Evolutionary conservation across 2,888 invertebrate genomes (phyloP).

Genomic region (Lysandra coridon): DNA sequence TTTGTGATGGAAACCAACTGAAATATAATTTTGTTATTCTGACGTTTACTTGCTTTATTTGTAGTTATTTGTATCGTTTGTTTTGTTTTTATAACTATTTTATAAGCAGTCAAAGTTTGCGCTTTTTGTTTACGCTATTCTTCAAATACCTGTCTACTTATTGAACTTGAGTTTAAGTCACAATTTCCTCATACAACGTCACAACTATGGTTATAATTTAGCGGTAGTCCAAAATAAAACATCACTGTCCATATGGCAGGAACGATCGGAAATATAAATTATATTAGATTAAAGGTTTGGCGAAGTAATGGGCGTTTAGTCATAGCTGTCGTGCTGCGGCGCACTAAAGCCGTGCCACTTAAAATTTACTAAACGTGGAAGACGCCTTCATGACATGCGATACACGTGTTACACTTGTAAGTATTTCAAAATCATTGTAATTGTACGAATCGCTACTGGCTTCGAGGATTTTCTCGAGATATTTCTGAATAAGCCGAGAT

Average conservation of each 20-base stretch:
- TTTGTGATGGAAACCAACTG: not conserved
- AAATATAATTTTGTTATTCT: conserved; percentile 3
- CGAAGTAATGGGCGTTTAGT: conserved; percentile 49
- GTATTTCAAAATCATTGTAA: conserved; percentile 4
- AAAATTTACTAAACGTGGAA: conserved; percentile 63
- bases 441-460: not conserved
- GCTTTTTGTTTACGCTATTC: too few relatives aligned
- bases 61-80: not conserved
- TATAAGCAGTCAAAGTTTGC: not conserved
- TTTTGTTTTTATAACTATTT: not conserved
- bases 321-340: conserved; percentile 59
- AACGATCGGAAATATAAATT: conserved; percentile 69
- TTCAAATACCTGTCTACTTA: not conserved
- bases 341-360: conserved; percentile 66
- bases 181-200: not conserved
- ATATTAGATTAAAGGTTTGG: conserved; percentile 62
- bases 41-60: not conserved
- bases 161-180: not conserved
- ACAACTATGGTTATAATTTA: not conserved
- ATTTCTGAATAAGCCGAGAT: not conserved
- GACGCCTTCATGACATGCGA: conserved; percentile 58
- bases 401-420: conserved; percentile 23
- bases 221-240: conserved; percentile 1
- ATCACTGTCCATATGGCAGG: conserved; percentile 50
- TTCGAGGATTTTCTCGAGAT: not conserved